Evolutionary conservation across 2,888 invertebrate genomes (phyloP).

Genomic region (Chorisops tibialis): DNA sequence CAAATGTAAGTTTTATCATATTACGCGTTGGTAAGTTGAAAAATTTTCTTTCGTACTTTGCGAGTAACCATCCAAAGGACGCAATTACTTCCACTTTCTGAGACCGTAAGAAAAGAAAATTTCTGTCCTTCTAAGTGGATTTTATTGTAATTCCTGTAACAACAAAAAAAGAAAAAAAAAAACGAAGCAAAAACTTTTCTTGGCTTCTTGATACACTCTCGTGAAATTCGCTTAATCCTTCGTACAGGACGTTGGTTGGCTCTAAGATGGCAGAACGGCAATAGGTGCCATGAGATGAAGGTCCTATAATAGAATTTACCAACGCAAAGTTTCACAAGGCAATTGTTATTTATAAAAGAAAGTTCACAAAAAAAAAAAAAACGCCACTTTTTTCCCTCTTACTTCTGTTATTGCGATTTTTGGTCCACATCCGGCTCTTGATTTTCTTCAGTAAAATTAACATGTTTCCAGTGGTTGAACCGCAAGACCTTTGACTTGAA

Average conservation of each 20-base stretch:
- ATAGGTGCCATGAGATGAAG: conserved; percentile 21
- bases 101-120: conserved; percentile 19
- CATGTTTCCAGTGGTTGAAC: conserved; percentile 13
- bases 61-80: conserved; percentile 23
- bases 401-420: neutral
- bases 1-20: conserved; percentile 8
- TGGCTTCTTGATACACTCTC: neutral
- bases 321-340: conserved; percentile 10
- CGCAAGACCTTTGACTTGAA: conserved; percentile 10
- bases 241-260: neutral
- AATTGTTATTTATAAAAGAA: conserved; percentile 25
- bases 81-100: conserved; percentile 26
- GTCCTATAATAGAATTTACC: conserved; percentile 21
- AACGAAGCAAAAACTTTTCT: conserved; percentile 18
- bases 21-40: neutral
- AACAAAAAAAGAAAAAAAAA: conserved; percentile 19
- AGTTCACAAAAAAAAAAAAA: conserved; percentile 13
- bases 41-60: conserved; percentile 13
- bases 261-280: neutral
- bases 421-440: conserved; percentile 9
- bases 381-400: neutral
- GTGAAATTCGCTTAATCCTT: conserved; percentile 15
- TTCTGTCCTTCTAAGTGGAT: conserved; percentile 31
- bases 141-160: conserved; percentile 33
- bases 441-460: conserved; percentile 16